Conservation (phyloP, 2,797 vertebrate species). For the Clarias fuscus region DNA sequence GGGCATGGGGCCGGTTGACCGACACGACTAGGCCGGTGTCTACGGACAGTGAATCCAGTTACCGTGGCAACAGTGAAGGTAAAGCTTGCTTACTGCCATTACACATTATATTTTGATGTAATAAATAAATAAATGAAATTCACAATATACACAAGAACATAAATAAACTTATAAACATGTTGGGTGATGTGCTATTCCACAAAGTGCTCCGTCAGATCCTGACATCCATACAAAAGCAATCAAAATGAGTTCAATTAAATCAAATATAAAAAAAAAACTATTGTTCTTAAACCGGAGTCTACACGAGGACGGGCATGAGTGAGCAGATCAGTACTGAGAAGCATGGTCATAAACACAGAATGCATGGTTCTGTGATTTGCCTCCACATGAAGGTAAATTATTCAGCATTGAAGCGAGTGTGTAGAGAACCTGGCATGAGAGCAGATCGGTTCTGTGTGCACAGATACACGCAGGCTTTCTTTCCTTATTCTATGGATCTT, state of each 20-base stretch:
- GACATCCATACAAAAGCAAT: no score
- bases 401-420: background rate
- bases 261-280: no score
- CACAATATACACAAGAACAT: background rate
- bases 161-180: background rate
- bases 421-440: background rate
- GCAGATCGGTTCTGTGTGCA: background rate
- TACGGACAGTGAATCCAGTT: background rate
- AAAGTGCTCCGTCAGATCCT: background rate
- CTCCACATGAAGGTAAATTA: background rate
- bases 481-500: background rate
- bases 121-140: background rate
- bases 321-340: background rate
- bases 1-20: background rate
- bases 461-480: background rate
- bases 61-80: background rate
- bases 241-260: no score
- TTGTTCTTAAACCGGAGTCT: background rate
- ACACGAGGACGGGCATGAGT: background rate
- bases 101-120: background rate
- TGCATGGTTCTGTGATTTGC: background rate
- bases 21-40: background rate
- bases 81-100: background rate
- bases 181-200: background rate
- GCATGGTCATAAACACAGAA: background rate